These are phyloP conservation scores for Leptinotarsa haldemani DNA, from an alignment of 2,888 invertebrate genomes.

Conservation along the genomic window DNA sequence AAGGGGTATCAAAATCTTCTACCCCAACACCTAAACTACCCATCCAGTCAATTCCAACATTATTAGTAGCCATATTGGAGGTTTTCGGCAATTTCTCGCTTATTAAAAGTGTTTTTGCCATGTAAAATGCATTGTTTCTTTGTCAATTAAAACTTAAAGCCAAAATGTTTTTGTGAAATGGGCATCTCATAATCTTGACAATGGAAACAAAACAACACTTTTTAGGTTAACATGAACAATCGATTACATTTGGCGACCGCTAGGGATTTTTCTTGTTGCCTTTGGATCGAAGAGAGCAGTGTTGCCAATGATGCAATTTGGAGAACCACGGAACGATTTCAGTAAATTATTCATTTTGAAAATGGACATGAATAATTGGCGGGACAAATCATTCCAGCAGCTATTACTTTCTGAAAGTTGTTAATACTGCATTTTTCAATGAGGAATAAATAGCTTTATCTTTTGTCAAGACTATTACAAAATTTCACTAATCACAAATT, in stretches of 20 bases:
- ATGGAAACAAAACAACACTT: constrained; percentile 53
- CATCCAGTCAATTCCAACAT: constrained; percentile 66
- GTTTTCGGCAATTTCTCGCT: constrained; percentile 47
- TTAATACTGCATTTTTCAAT: no score
- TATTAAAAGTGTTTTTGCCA: constrained; percentile 43
- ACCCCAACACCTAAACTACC: constrained; percentile 54
- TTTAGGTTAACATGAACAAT: constrained; percentile 57
- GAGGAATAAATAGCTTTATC: no score
- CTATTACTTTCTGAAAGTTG: no score
- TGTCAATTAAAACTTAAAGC: constrained; percentile 43
- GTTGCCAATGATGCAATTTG: neutral
- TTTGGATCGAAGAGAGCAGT: neutral
- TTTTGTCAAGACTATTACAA: no score
- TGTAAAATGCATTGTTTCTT: constrained; percentile 43
- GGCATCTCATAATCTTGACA: constrained; percentile 46
- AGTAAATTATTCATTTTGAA: no score
- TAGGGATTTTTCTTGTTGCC: constrained; percentile 29
- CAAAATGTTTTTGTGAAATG: constrained; percentile 45
- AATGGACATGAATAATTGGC: no score
- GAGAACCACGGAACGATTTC: neutral
- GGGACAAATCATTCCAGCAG: no score
- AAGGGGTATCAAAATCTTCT: constrained; percentile 58
- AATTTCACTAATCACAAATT: no score
- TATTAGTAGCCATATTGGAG: constrained; percentile 66
- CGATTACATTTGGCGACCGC: constrained; percentile 37